Conservation (phyloP, 2,113 vertebrate genomes). For the Acanthisitta chloris region DNA sequence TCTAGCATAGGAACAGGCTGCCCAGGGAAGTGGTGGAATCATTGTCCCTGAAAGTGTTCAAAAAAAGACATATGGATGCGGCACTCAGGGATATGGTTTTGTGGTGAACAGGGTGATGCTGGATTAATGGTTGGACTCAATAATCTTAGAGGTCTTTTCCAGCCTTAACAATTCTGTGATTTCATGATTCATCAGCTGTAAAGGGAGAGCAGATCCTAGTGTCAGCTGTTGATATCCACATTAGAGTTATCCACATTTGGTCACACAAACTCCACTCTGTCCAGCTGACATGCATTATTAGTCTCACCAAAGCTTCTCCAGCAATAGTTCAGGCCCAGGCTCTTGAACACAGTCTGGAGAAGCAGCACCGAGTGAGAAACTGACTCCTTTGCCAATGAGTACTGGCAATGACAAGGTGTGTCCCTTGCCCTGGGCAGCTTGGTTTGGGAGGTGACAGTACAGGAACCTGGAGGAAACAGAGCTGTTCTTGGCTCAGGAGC, state of each 20-base stretch:
- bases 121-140: background rate
- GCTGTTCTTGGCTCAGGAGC: background rate
- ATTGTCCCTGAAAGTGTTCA: background rate
- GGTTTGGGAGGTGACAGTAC: background rate
- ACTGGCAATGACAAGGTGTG: background rate
- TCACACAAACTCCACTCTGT: background rate
- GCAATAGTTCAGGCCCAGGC: background rate
- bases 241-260: background rate
- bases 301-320: background rate
- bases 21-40: background rate
- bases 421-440: background rate
- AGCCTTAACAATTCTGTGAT: background rate
- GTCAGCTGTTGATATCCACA: background rate
- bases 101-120: background rate
- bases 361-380: background rate
- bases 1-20: background rate
- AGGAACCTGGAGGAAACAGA: background rate
- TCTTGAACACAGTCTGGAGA: background rate
- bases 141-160: background rate
- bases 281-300: background rate
- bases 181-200: background rate
- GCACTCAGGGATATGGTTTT: background rate
- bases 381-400: background rate
- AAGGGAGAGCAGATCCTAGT: background rate
- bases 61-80: background rate